phyloP scores from a whole-genome alignment of 1,140 invertebrate genomes.

The Drosophila micromelanica region DNA sequence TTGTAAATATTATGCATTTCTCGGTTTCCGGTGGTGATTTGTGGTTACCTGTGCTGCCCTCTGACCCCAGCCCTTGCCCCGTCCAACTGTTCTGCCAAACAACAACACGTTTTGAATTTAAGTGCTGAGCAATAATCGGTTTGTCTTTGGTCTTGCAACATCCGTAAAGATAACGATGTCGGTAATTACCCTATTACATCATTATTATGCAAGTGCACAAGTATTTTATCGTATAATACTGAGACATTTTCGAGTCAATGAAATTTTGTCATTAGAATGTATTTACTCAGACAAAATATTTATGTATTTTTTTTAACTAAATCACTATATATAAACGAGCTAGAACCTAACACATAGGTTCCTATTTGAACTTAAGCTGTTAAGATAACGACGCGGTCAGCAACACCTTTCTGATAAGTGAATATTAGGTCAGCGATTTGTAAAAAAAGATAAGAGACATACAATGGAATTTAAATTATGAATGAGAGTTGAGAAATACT shows the following conservation, averaged over 20 bases:
- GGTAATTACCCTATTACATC: neutral
- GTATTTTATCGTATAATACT: neutral
- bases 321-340: no score
- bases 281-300: neutral
- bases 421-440: neutral
- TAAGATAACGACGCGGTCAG: neutral
- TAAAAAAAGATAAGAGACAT: neutral
- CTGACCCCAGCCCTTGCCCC: neutral
- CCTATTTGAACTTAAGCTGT: neutral
- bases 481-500: no score
- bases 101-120: constrained; percentile 11
- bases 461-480: neutral
- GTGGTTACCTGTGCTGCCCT: constrained; percentile 60
- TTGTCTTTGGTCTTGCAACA: neutral
- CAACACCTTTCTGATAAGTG: neutral
- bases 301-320: no score
- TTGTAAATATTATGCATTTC: constrained; percentile 60
- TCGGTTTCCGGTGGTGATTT: constrained; percentile 63
- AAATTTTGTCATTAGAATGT: neutral
- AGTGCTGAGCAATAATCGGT: constrained; percentile 35
- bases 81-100: constrained; percentile 11
- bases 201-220: neutral
- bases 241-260: constrained; percentile 2
- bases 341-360: neutral
- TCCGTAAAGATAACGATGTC: neutral